Evolutionary conservation across 1,140 invertebrate species (phyloP), one percentile per base, ranked within the genome.

Genomic region (Brachionus angularis): DNA sequence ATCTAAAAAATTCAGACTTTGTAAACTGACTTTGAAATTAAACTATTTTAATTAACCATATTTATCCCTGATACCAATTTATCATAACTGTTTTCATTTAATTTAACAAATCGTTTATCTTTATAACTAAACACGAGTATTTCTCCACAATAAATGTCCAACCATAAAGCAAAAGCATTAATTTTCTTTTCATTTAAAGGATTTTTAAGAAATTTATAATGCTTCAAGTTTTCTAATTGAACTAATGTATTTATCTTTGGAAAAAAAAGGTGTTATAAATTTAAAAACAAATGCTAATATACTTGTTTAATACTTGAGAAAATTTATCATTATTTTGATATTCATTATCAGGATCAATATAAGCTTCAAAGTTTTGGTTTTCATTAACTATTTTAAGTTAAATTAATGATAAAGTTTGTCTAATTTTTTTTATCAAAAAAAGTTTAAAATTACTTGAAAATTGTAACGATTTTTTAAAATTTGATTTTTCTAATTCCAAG

Each of bases 121-220:
- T 87, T 86, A 73, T 90, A 84, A 77, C 91, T 93, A 76, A 95
- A 95, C 72, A 79, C 69, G 78, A 91, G 93, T 76, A 96, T 91
- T 81, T 96, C 91, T 1, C 93, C 93, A 0, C 91, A 94, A 76
- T 95, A 94, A 77, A 97, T 94, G 79, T 97, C 93, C 79, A 96
- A 96, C 93, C 93, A 97, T 2, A 96, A 82, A 0, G 93, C 91
- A 77, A 95, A 91, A 73, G 94, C 88, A 76, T 93, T 89, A 5
- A 95, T 82, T 77, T 91, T 85, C 75, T 91, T 88, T 21, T 85
- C 85, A 78, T 89, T 87, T 12, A 97, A 79, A 1, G 90, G 85
- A 72, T 88, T 87, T 75, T 91, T 89, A 29, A 96, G 82, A 81
- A 96, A 95, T 27, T 90, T 90, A 78, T 96, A 95, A 21, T 91